phyloP scores from a whole-genome alignment of 2,888 invertebrate species.

The Pseudococcus longispinus region DNA sequence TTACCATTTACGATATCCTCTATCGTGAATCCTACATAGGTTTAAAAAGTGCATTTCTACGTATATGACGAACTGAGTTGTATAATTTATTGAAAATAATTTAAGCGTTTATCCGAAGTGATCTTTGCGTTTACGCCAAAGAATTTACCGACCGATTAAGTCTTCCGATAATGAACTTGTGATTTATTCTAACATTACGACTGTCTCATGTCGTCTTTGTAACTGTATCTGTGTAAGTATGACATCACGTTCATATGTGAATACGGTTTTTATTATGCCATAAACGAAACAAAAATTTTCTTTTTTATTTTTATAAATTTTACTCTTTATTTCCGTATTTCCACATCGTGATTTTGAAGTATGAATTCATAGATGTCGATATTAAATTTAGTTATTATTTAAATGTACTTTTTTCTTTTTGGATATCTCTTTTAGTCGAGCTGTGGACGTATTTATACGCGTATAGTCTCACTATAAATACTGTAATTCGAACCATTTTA shows the following conservation, averaged over 20 bases:
- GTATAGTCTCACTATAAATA: neutral
- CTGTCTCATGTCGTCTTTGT: neutral
- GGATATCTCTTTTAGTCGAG: neutral
- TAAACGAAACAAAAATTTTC: constrained; percentile 38
- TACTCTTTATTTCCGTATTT: neutral
- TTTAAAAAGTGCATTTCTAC: constrained; percentile 13
- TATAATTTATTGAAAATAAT: constrained; percentile 8
- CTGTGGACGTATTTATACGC: neutral
- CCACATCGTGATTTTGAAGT: neutral
- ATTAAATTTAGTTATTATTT: neutral
- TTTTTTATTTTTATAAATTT: constrained; percentile 17
- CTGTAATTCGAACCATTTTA: neutral
- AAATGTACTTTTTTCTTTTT: neutral
- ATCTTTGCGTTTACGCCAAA: constrained; percentile 6
- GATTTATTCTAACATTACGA: constrained; percentile 2
- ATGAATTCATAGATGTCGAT: constrained; percentile 2
- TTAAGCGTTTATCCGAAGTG: constrained; percentile 31
- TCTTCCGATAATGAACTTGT: constrained; percentile 17
- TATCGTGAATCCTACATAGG: neutral
- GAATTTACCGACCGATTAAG: neutral
- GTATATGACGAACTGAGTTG: constrained; percentile 17
- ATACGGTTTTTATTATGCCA: constrained; percentile 16
- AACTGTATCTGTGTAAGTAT: too few relatives aligned
- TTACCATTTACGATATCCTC: neutral
- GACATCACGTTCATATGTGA: neutral